These are phyloP conservation scores for Sesia apiformis DNA, from an alignment of 2,888 invertebrate genomes.

Conservation along the genomic window DNA sequence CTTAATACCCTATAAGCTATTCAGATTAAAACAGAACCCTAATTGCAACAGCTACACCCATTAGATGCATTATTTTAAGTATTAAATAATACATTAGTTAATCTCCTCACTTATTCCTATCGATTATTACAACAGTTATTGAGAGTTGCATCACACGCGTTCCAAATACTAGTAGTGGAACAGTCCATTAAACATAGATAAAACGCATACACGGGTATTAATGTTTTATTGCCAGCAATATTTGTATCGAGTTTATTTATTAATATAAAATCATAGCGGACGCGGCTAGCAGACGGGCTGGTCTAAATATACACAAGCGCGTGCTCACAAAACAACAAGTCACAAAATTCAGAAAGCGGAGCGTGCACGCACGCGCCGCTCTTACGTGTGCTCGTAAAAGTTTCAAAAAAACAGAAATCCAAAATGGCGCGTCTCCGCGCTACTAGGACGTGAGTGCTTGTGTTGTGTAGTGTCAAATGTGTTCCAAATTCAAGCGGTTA, in stretches of 20 bases:
- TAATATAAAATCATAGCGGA: conserved; percentile 49
- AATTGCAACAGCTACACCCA: too few species aligned
- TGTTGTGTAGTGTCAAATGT: neutral
- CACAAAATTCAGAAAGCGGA: conserved; percentile 49
- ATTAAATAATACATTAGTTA: too few species aligned
- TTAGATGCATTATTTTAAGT: too few species aligned
- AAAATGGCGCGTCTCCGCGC: neutral
- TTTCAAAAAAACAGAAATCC: conserved; percentile 2
- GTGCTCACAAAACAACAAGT: conserved; percentile 58
- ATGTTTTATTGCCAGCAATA: conserved; percentile 57
- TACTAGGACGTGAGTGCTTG: neutral
- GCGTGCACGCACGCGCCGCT: conserved; percentile 36
- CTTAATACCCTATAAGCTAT: too few species aligned
- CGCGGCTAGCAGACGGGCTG: conserved; percentile 46
- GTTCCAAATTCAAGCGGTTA: conserved; percentile 9
- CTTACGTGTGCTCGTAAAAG: conserved; percentile 6
- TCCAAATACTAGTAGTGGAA: conserved; percentile 4
- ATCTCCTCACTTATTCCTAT: neutral
- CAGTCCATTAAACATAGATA: conserved; percentile 45
- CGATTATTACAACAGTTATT: neutral
- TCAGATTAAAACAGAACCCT: too few species aligned
- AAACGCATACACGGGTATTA: conserved; percentile 31
- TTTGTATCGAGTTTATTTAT: conserved; percentile 56
- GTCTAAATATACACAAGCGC: conserved; percentile 51
- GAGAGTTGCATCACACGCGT: conserved; percentile 7